Base-by-base conservation (phyloP, 2,888 invertebrate species). In the Dioctria linearis region DNA sequence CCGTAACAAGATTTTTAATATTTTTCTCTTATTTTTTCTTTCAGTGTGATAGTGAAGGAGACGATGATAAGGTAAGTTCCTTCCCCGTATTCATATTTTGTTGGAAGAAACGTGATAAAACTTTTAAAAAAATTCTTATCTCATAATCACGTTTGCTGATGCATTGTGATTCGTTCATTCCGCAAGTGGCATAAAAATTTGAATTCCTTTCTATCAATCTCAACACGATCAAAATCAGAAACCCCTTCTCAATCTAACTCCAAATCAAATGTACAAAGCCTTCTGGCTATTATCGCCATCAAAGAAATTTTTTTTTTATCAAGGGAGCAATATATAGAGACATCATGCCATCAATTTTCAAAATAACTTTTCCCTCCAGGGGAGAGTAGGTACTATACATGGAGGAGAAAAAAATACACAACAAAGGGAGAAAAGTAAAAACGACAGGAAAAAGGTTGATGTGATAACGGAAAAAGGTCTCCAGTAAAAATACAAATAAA, bases 1-100 rank as follows among this genome's bases (percentile, higher is more conserved):
- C 25, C 25, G 25, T 25, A 25, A 25, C 25, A 0, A 25, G 25
- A 25, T 25, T 25, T 25, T 25, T 25, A 25, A 25, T 61, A 40
- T 61, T 57, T 61, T 69, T 25, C 25, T 25, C 25, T n/a, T 79
- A 8, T 78, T 13, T 90, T 90, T 90, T 90, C 88, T 90, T 94
- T 84, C 93, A 95, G 95, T 95, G 95, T 95, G 95, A 95, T 95
- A 95, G 95, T 92, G 95, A 95, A 92, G 95, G 94, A 91, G 95
- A 95, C 91, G 95, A 95, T 91, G 95, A 95, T 91, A 95, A 95
- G 95, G 95, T 94, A 91, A 92, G 93, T 84, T 5, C 39, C 37
- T 46, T 49, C 25, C 43, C 9, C 13, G 9, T 37, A 37, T 37
- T 37, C 8, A 39, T 63, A n/a, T n/a, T n/a, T n/a, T n/a, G n/a